Base-by-base conservation (phyloP, 2,113 vertebrate genomes). In the Stigmatopora argus region DNA sequence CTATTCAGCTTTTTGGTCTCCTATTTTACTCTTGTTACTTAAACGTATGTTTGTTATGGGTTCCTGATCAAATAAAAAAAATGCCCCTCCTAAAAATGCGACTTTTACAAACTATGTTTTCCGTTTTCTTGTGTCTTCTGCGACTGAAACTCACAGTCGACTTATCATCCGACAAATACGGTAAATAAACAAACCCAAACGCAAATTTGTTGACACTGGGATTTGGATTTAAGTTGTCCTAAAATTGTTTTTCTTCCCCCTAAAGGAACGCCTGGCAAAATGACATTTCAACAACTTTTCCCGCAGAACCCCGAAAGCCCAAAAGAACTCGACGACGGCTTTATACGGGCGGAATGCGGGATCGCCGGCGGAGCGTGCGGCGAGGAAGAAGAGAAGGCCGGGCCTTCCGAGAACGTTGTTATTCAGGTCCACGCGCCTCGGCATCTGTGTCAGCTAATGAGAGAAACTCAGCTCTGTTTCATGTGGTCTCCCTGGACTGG, bases 361-460 rank as follows among this genome's bases (percentile, higher is more conserved):
- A 73, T 72, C 62, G 73, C 75, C 78, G 70, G 81, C 72, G 69
- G 77, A 83, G 86, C 82, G 81, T 80, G 83, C 77, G 83, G 83
- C 84, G 83, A 73, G 66, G 73, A 84, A 85, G 79, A 83, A 75
- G 82, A 83, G 76, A 75, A 31, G 73, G 82, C 59, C 83, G 78
- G 80, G 85, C 80, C 85, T 84, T 85, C 83, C 86, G 84, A 61
- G 82, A 81, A 77, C 75, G 86, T 89, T 89, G 86, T 87, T 89
- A 89, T 89, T 89, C 88, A 84, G 86, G 88, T 88, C 88, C 85
- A 88, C 86, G 80, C 84, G 83, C 86, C 85, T 83, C 86, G 83
- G 88, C 88, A 89, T 89, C 88, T 89, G 88, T 89, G 88, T 88
- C 86, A 89, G 88, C 86, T 89, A 89, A 89, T 89, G 88, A 89